Evolutionary conservation across 1,140 invertebrate genomes (phyloP).

Genomic region (Drosophila ficusphila): DNA sequence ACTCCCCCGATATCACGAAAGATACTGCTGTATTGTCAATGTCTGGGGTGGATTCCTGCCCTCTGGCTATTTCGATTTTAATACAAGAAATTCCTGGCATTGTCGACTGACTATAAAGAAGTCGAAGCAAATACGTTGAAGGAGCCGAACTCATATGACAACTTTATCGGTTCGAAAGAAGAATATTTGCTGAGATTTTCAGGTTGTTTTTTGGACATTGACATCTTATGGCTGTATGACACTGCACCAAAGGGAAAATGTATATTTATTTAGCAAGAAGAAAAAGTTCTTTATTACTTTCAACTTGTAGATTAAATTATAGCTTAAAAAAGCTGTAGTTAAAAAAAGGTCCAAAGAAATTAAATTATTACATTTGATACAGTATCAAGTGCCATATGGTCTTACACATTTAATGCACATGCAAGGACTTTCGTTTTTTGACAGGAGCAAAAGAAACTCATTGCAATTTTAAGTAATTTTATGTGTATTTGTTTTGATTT

Average conservation of each 20-base stretch:
- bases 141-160: constrained; percentile 51
- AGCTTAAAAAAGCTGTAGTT: too few species aligned
- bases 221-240: constrained; percentile 13
- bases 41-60: constrained; percentile 24
- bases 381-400: not conserved
- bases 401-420: not conserved
- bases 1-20: not conserved
- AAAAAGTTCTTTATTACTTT: too few species aligned
- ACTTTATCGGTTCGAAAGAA: constrained; percentile 53
- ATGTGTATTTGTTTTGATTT: constrained; percentile 67
- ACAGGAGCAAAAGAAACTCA: constrained; percentile 8
- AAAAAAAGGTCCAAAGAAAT: too few species aligned
- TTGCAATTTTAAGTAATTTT: constrained; percentile 72
- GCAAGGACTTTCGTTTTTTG: constrained; percentile 24
- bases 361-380: not conserved
- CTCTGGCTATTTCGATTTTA: constrained; percentile 72
- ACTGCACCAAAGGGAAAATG: not conserved
- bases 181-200: constrained; percentile 35
- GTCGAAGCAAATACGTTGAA: constrained; percentile 19
- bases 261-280: too few species aligned
- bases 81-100: constrained; percentile 77
- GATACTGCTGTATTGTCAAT: constrained; percentile 21
- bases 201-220: constrained; percentile 5
- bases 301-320: too few species aligned
- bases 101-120: constrained; percentile 57